Evolutionary conservation across 2,797 vertebrate species (phyloP).

Genomic region (Microctenopoma stevenorrisi): DNA sequence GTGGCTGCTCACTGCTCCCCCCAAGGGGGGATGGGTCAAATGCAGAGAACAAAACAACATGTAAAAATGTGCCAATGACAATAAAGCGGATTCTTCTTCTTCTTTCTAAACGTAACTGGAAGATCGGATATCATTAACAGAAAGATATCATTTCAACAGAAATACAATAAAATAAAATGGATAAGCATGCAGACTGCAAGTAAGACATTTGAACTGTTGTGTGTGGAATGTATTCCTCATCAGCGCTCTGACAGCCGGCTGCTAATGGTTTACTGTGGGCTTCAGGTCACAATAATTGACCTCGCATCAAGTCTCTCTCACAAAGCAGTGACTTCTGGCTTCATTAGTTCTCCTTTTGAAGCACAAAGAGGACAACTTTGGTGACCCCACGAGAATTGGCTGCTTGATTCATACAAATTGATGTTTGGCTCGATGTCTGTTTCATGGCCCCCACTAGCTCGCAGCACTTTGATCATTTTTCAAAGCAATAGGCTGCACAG

Average conservation of each 20-base stretch:
- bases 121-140: no score
- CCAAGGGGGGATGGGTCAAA: no score
- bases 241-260: slow-evolving; percentile 42
- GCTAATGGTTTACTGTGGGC: slow-evolving; percentile 62
- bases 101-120: no score
- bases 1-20: no score
- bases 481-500: slow-evolving; percentile 73
- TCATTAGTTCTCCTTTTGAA: slow-evolving; percentile 79
- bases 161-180: no score
- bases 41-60: no score
- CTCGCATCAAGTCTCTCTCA: slow-evolving; percentile 54
- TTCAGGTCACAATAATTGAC: slow-evolving; percentile 73
- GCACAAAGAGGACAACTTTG: slow-evolving; percentile 66
- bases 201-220: slow-evolving; percentile 29
- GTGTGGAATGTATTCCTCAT: slow-evolving; percentile 40
- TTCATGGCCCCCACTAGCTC: slow-evolving; percentile 58
- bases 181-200: neutral
- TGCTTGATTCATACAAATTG: slow-evolving; percentile 82
- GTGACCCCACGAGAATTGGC: slow-evolving; percentile 73
- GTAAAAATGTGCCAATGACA: no score
- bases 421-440: slow-evolving; percentile 77
- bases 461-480: slow-evolving; percentile 83
- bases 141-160: no score
- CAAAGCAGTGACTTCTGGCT: slow-evolving; percentile 67
- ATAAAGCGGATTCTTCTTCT: no score